Conservation (phyloP, 2,888 invertebrate species). For the Galerucella calmariensis region DNA sequence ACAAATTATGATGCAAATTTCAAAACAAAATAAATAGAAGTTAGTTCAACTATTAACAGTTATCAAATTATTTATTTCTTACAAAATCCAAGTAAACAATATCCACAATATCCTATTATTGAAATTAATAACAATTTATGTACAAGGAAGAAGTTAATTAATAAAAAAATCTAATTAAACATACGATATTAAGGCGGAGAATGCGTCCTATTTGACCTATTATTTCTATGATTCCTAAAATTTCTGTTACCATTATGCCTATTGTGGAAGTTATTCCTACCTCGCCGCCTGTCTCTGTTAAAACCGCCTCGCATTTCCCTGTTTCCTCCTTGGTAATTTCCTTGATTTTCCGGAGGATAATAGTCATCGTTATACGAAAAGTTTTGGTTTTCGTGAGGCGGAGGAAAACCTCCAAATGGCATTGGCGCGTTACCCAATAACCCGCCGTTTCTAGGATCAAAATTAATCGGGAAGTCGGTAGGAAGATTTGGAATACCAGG, state of each 20-base stretch:
- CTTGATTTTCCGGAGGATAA: conserved; percentile 53
- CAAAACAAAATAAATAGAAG: not conserved
- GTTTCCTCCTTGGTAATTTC: conserved; percentile 57
- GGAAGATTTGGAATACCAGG: conserved; percentile 63
- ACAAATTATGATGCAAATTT: not conserved
- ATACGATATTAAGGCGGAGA: conserved; percentile 55
- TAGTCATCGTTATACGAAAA: conserved; percentile 67
- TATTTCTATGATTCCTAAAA: conserved; percentile 55
- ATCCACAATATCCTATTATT: conserved; percentile 7
- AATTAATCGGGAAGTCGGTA: conserved; percentile 62
- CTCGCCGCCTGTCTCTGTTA: conserved; percentile 52
- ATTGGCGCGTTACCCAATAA: conserved; percentile 56
- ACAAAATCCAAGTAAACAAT: conserved; percentile 14
- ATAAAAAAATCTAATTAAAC: conserved; percentile 12
- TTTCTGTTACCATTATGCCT: conserved; percentile 51
- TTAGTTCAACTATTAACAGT: conserved; percentile 6
- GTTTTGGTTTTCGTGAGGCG: conserved; percentile 63
- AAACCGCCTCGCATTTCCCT: conserved; percentile 55
- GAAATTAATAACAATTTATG: conserved; percentile 28
- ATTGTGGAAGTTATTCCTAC: conserved; percentile 50
- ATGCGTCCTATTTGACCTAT: conserved; percentile 57
- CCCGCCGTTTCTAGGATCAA: conserved; percentile 61
- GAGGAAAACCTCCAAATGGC: conserved; percentile 46
- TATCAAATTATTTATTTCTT: conserved; percentile 17
- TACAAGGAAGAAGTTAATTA: conserved; percentile 33